phyloP scores from a whole-genome alignment of 1,140 invertebrate genomes.

The Brevipalpus yothersi region DNA sequence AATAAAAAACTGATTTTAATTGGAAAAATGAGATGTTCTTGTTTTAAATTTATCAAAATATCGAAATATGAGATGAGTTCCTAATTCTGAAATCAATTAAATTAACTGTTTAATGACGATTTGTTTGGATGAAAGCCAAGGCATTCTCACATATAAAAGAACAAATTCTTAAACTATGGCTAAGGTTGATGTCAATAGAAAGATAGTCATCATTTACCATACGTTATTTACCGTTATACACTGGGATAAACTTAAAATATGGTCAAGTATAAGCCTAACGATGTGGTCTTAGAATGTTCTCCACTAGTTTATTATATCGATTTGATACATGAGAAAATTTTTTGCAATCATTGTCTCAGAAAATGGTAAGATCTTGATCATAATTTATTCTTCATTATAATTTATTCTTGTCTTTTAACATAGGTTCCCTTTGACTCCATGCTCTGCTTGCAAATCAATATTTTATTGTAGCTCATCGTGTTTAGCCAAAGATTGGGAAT shows the following conservation, averaged over 20 bases:
- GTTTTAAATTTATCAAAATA: no score
- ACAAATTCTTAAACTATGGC: no score
- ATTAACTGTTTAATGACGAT: no score
- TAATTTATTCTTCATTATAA: not conserved
- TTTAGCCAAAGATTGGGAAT: not conserved
- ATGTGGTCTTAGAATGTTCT: not conserved
- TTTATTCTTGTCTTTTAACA: not conserved
- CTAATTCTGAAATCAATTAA: no score
- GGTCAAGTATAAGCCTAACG: not conserved
- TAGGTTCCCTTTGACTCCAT: not conserved
- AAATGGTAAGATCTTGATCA: not conserved
- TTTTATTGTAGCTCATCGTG: not conserved
- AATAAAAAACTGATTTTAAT: no score
- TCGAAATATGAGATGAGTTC: no score
- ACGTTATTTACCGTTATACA: no score
- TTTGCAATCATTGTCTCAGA: constrained; percentile 4
- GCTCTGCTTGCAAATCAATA: not conserved
- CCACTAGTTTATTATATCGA: constrained; percentile 3
- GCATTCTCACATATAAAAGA: no score
- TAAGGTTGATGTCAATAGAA: no score
- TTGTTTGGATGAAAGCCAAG: no score
- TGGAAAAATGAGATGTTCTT: no score
- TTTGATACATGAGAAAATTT: not conserved
- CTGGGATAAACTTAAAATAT: not conserved
- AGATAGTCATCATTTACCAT: no score